Evolutionary conservation across 1,140 invertebrate genomes (phyloP).

Genomic region (Pseudachorutes palmiensis): DNA sequence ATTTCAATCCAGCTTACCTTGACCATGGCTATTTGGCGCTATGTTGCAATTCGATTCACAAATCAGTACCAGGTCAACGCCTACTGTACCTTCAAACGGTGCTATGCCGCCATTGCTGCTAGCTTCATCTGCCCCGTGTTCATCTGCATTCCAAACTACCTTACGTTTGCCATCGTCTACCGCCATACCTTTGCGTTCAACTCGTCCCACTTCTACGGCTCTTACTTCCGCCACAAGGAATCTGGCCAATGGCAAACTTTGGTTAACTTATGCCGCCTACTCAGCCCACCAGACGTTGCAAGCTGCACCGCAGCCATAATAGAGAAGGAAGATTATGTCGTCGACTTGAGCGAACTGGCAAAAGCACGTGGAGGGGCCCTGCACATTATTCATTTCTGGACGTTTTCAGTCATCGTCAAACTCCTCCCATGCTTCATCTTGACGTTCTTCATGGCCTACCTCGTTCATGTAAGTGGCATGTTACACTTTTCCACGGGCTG

Average conservation of each 20-base stretch:
- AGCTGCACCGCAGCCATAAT: neutral
- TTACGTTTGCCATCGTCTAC: constrained; percentile 43
- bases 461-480: constrained; percentile 41
- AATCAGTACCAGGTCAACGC: constrained; percentile 19
- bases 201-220: neutral
- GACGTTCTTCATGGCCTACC: constrained; percentile 48
- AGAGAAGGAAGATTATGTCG: neutral
- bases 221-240: neutral
- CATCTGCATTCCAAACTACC: constrained; percentile 49
- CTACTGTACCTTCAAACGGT: constrained; percentile 28
- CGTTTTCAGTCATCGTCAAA: constrained; percentile 51
- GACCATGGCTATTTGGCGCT: constrained; percentile 36
- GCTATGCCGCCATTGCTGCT: constrained; percentile 41
- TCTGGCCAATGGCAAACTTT: neutral
- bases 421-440: constrained; percentile 51
- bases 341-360: constrained; percentile 47
- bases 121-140: constrained; percentile 47
- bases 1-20: constrained; percentile 21
- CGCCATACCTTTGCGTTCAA: neutral
- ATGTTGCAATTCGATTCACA: constrained; percentile 28
- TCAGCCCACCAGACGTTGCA: neutral
- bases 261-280: neutral
- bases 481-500: neutral
- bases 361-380: constrained; percentile 47
- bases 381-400: constrained; percentile 51